Evolutionary conservation across 2,113 vertebrate species (phyloP).

Genomic region (Mustela nigripes): DNA sequence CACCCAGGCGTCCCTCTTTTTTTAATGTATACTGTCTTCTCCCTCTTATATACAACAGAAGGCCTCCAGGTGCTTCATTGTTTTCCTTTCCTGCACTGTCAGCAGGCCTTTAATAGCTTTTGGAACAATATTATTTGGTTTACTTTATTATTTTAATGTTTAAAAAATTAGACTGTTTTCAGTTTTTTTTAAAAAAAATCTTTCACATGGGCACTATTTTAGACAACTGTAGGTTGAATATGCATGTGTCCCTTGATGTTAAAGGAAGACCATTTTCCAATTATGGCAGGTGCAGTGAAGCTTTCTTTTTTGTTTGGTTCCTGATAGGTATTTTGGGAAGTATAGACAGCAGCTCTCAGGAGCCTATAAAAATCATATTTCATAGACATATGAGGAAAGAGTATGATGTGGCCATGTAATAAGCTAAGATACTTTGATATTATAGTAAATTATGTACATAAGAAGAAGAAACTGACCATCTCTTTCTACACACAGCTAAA

Average conservation of each 20-base stretch:
- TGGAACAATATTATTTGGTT: conserved; percentile 2
- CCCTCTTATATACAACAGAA: neutral
- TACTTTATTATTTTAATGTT: conserved; percentile 15
- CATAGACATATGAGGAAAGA: neutral
- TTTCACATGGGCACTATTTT: neutral
- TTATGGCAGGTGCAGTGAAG: neutral
- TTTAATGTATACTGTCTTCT: neutral
- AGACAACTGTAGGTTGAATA: conserved; percentile 34
- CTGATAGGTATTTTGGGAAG: neutral
- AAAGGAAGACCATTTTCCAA: neutral
- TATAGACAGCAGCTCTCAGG: neutral
- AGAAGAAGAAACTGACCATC: neutral
- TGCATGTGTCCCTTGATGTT: neutral
- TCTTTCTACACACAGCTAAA: neutral
- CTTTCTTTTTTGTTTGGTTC: neutral
- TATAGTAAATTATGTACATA: neutral
- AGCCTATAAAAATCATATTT: conserved; percentile 11
- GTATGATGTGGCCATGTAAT: neutral
- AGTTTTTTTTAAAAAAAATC: neutral
- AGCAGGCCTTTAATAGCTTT: neutral
- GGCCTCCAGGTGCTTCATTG: neutral
- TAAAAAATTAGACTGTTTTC: neutral
- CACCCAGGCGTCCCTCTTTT: neutral
- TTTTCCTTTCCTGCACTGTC: neutral
- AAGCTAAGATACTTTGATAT: neutral